A percentile compares a stretch with the other conserved stretches of the same genome.
These are phyloP conservation scores for Oceanodroma leucorhoa DNA, from an alignment of 2,797 vertebrate genomes.

Conservation along the genomic window DNA sequence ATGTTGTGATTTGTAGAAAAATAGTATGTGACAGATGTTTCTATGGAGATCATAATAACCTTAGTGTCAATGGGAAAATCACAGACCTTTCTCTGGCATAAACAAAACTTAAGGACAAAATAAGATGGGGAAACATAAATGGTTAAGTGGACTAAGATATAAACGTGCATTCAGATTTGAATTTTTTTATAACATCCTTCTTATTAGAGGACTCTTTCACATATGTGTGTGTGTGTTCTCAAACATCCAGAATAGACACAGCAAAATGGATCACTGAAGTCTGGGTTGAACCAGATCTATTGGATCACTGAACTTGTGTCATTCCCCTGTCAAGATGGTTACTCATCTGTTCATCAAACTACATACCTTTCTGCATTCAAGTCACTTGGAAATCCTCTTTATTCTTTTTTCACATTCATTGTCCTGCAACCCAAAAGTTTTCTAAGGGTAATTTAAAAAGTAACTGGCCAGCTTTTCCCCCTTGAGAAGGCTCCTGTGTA, in stretches of 20 bases:
- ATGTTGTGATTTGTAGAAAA: conserved; percentile 61
- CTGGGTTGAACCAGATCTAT: neutral
- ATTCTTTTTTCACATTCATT: neutral
- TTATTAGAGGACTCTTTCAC: neutral
- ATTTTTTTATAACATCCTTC: neutral
- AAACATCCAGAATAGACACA: neutral
- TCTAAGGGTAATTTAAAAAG: neutral
- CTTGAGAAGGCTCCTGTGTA: neutral
- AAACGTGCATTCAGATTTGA: neutral
- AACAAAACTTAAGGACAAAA: neutral
- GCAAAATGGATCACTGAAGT: conserved; percentile 26
- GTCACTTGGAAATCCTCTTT: neutral
- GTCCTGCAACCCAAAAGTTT: neutral
- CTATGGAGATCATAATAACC: conserved; percentile 37
- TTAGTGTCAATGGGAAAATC: neutral
- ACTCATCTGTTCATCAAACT: neutral
- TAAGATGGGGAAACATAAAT: neutral
- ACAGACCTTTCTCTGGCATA: neutral
- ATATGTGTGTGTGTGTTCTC: neutral
- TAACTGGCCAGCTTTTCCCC: neutral
- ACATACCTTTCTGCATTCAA: neutral
- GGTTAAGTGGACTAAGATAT: neutral
- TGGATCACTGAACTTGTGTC: neutral
- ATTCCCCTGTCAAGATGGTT: neutral
- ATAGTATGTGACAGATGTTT: conserved; percentile 40